A percentile compares a stretch with the other conserved stretches of the same genome.
These are phyloP conservation scores for Dysmachus trigonus DNA, from an alignment of 2,888 invertebrate genomes.

Conservation along the genomic window DNA sequence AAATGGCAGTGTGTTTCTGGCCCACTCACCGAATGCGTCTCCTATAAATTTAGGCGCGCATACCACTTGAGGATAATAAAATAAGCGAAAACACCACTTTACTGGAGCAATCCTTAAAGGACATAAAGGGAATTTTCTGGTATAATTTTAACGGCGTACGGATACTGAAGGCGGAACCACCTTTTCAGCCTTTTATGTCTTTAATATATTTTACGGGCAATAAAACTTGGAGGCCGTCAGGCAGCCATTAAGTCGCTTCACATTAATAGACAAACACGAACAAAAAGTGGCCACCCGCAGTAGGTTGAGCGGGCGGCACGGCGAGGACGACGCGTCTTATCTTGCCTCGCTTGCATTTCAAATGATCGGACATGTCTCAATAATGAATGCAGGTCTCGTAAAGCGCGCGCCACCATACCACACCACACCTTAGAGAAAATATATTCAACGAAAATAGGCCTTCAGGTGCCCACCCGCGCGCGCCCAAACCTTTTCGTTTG, in stretches of 20 bases:
- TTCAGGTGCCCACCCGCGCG: neutral
- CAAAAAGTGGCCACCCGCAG: neutral
- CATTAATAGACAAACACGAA: neutral
- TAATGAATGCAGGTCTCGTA: neutral
- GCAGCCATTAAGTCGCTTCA: neutral
- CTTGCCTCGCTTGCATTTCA: neutral
- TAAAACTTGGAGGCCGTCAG: neutral
- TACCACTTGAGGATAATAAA: neutral
- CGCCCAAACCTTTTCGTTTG: neutral
- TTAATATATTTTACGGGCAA: neutral
- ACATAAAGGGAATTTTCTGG: neutral
- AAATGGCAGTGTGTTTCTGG: neutral
- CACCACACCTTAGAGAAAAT: neutral
- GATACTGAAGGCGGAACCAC: neutral
- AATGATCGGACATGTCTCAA: neutral
- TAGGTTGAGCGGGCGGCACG: neutral
- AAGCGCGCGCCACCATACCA: neutral
- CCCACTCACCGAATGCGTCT: neutral
- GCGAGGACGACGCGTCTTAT: neutral
- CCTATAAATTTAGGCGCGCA: neutral
- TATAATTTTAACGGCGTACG: neutral
- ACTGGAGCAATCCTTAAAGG: neutral
- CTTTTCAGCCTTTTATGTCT: neutral
- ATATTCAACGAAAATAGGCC: constrained; percentile 1
- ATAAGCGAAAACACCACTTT: neutral